A percentile compares a stretch with the other conserved stretches of the same genome.
These are phyloP conservation scores for Schizaphis graminum DNA, from an alignment of 2,888 invertebrate genomes.

Conservation along the genomic window DNA sequence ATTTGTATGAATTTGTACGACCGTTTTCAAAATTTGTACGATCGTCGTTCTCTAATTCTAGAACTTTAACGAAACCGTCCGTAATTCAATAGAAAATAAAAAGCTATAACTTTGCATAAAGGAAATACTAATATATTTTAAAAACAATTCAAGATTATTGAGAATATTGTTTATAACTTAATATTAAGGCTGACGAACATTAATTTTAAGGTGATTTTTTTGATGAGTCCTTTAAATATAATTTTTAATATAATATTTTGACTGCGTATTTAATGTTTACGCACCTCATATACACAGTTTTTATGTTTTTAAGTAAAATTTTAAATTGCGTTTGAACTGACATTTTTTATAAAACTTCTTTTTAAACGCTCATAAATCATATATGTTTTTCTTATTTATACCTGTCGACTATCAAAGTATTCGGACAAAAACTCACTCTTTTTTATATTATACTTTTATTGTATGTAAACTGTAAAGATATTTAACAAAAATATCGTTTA, in stretches of 20 bases:
- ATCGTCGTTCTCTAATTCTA: background rate
- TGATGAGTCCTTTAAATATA: background rate
- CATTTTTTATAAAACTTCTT: background rate
- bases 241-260: background rate
- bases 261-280: background rate
- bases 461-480: background rate
- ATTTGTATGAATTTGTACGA: too few species aligned
- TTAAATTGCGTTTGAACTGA: background rate
- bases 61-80: background rate
- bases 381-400: background rate
- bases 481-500: conserved; percentile 33
- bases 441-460: background rate
- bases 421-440: background rate
- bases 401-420: background rate
- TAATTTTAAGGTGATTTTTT: background rate
- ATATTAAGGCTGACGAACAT: background rate
- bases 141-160: background rate
- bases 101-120: background rate
- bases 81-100: background rate
- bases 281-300: background rate
- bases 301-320: background rate
- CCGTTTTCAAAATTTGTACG: too few species aligned
- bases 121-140: background rate
- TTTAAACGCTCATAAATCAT: background rate
- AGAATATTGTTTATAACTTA: too few species aligned